Evolutionary conservation across 2,888 invertebrate genomes (phyloP), one percentile per base, ranked within the genome.

Genomic region (Bellardia pandia): DNA sequence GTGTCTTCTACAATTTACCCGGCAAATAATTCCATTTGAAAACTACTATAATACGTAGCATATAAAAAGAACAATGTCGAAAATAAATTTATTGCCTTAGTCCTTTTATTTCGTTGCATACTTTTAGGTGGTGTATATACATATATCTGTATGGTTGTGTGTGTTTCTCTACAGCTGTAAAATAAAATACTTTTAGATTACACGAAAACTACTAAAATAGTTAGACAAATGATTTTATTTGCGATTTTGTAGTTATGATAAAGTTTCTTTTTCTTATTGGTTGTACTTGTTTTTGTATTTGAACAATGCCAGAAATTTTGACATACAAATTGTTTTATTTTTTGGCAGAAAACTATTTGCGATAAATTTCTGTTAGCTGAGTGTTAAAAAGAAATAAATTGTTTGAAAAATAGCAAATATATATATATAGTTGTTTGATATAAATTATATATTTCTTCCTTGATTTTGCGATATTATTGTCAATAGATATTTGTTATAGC

Each of bases 151-250:
- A 9, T 62, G 62, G 16, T 2, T 30, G n/a, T 37, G 48, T 42
- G 60, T 42, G 8, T 13, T 14, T 71, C 4, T 45, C 23, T 60
- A 16, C 45, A 40, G 37, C 40, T 11, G 56, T 58, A 60, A 60
- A 30, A 16, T 40, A 66, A 64, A 64, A 51, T 42, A 23, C 16
- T 56, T 66, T 45, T 14, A 14, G 48, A 68, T 75, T 45, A 37
- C 66, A 68, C n/a, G 30, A 62, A 53, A 62, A n/a, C 3, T 30
- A 56, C 64, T 64, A 23, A 76, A 77, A 77, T 71, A 75, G 82
- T 76, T 60, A 64, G 48, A 80, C 71, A 86, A 86, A 86, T 79
- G 42, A 72, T 80, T 76, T 79, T 83, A 76, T 83, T 86, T 83
- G 71, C 23, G 58, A 79, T 75, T 75, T 75, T 56, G 53, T 79